phyloP scores from a whole-genome alignment of 2,113 vertebrate species.

The Aix galericulata region DNA sequence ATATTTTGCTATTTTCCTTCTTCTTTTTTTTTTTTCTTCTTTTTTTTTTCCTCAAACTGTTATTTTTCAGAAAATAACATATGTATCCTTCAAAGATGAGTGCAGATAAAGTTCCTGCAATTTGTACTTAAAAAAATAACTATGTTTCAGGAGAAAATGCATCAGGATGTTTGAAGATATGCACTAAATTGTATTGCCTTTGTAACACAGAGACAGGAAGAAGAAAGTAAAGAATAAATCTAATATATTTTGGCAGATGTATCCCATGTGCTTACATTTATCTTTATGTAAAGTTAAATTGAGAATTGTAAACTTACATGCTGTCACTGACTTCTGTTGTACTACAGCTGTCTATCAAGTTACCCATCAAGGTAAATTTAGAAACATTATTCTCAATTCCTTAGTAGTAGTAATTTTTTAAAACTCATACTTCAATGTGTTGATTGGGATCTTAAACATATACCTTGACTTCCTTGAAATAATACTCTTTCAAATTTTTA shows the following conservation, averaged over 20 bases:
- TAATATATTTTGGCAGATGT: not conserved
- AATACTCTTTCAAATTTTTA: not conserved
- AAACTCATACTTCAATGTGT: not conserved
- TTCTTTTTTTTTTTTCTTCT: no score
- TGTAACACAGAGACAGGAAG: not conserved
- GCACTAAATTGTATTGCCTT: not conserved
- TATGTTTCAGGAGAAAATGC: not conserved
- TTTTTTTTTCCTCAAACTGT: fast-evolving
- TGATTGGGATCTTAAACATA: not conserved
- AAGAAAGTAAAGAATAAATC: not conserved
- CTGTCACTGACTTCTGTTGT: not conserved
- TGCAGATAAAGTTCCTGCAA: not conserved
- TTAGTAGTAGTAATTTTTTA: not conserved
- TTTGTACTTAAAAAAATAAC: not conserved
- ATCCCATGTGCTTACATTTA: not conserved
- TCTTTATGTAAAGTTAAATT: not conserved
- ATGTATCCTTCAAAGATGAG: not conserved
- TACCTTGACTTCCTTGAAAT: not conserved
- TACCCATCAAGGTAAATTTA: not conserved
- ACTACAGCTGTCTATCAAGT: not conserved
- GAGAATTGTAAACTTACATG: not conserved
- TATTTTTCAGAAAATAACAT: not conserved
- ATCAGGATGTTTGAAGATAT: not conserved
- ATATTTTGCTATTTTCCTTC: not conserved
- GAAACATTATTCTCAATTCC: not conserved